These are phyloP conservation scores for Aleiodes testaceus DNA, from an alignment of 2,888 invertebrate genomes.

Conservation along the genomic window DNA sequence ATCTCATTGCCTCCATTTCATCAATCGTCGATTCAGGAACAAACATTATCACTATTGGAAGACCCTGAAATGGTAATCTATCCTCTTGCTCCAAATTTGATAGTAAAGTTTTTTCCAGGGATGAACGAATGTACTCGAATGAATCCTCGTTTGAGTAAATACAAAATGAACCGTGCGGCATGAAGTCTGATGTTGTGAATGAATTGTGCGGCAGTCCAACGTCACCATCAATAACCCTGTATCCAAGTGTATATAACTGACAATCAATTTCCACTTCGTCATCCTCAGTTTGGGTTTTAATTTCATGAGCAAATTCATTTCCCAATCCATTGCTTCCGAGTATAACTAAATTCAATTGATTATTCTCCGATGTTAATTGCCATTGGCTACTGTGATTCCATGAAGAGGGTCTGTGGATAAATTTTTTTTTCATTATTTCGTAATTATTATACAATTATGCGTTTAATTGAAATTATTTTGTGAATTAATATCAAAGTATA, in stretches of 20 bases:
- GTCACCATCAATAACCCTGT: conserved; percentile 90
- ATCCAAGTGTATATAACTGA: conserved; percentile 87
- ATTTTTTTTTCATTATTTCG: conserved; percentile 39
- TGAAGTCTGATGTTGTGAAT: conserved; percentile 88
- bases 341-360: conserved; percentile 89
- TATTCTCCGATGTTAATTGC: conserved; percentile 79
- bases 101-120: conserved; percentile 91
- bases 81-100: conserved; percentile 94
- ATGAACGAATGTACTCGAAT: conserved; percentile 92
- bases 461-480: conserved; percentile 20
- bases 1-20: conserved; percentile 87
- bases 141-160: conserved; percentile 93
- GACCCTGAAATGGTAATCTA: conserved; percentile 86
- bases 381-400: conserved; percentile 80
- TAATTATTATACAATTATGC: conserved; percentile 1
- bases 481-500: background rate
- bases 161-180: conserved; percentile 93
- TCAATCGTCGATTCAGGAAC: conserved; percentile 88
- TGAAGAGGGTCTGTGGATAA: conserved; percentile 75
- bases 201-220: conserved; percentile 86
- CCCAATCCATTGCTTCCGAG: conserved; percentile 91
- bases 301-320: conserved; percentile 89
- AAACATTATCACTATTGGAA: conserved; percentile 93
- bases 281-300: conserved; percentile 88
- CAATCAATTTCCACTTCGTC: conserved; percentile 89